Percentiles rank a stretch among this genome's conserved stretches.
Evolutionary conservation across 64 coral and sea anemone genomes (phyloP).

Genomic region (Porites lutea): DNA sequence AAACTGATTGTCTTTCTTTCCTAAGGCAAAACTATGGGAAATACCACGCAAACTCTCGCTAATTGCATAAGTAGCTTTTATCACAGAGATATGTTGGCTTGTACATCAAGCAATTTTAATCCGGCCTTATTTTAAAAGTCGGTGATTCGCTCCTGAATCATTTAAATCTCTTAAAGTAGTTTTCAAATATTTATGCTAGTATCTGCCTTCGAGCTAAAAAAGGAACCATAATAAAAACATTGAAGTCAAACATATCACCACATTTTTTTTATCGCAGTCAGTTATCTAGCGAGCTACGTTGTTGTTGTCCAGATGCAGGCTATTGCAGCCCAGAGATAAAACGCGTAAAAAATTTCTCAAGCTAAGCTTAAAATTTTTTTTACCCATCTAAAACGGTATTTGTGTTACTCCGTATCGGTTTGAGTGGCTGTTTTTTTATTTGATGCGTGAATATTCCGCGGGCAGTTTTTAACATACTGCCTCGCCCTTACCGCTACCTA

Average conservation of each 20-base stretch:
- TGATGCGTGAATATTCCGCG: not conserved
- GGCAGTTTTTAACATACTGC: not conserved
- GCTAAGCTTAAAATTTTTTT: no score
- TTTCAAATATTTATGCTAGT: conserved; percentile 50
- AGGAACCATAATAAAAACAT: not conserved
- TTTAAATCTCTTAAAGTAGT: not conserved
- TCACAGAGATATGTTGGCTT: not conserved
- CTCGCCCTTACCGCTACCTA: not conserved
- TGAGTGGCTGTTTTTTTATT: no score
- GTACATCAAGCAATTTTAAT: conserved; percentile 15
- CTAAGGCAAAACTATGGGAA: not conserved
- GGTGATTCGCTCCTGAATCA: not conserved
- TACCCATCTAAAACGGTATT: no score
- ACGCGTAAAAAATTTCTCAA: no score
- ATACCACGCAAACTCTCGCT: not conserved
- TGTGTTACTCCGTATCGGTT: no score
- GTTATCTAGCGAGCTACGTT: no score
- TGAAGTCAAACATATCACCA: no score
- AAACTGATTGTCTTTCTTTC: not conserved
- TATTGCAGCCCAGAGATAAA: no score
- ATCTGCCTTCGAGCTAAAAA: conserved; percentile 9
- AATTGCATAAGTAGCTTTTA: not conserved
- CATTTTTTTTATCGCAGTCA: no score
- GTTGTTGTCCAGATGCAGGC: no score
- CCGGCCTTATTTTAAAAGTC: not conserved